Evolutionary conservation across 2,888 invertebrate genomes (phyloP).

Genomic region (Pilophorus perplexus): DNA sequence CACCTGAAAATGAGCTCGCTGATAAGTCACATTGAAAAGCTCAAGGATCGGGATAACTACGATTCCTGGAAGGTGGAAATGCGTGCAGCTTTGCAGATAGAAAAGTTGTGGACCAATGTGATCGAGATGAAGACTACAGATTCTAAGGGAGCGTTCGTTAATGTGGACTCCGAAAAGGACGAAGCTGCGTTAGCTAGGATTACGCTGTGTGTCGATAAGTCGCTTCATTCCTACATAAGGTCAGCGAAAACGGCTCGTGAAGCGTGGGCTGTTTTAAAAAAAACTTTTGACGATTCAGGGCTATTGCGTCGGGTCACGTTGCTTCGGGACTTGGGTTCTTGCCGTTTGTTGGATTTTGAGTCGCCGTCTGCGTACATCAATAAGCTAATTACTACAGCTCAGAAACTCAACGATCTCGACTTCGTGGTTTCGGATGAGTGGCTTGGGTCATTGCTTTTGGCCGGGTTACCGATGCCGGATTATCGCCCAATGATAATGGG

Average conservation of each 20-base stretch:
- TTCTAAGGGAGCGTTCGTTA: too few relatives aligned
- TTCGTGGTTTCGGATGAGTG: conserved; percentile 5
- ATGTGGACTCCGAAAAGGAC: not conserved
- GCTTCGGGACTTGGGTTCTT: not conserved
- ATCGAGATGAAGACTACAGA: not conserved
- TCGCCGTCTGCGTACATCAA: not conserved
- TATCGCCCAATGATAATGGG: conserved; percentile 11
- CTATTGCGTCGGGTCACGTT: conserved; percentile 1
- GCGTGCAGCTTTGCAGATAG: not conserved
- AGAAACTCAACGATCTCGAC: not conserved
- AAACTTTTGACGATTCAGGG: too few relatives aligned
- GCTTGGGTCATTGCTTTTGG: conserved; percentile 7
- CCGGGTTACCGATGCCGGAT: not conserved
- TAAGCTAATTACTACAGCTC: conserved; percentile 9
- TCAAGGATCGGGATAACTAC: not conserved
- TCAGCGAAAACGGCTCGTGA: not conserved
- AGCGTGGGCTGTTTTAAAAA: not conserved
- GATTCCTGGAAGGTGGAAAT: not conserved
- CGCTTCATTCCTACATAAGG: not conserved
- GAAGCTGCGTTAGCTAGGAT: not conserved
- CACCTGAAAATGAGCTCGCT: too few relatives aligned
- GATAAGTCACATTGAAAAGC: not conserved
- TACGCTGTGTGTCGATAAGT: not conserved
- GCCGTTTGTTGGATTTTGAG: not conserved
- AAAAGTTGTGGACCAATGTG: not conserved